Conservation (phyloP, 37 sponge, comb jelly and placozoan genomes). For the Agelas oroides region DNA sequence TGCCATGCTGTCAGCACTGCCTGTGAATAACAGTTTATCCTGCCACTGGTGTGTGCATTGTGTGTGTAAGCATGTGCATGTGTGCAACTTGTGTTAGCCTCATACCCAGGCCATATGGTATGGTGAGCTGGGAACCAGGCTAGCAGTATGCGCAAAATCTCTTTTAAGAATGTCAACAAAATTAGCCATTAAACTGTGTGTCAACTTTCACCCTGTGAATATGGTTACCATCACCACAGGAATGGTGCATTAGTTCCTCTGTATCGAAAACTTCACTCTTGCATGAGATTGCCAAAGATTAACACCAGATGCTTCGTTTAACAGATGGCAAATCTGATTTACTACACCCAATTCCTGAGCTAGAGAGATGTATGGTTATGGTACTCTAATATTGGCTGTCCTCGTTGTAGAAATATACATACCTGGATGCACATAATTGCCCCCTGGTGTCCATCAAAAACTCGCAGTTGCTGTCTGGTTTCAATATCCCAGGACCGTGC, state of each 20-base stretch:
- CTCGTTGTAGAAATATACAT: background rate
- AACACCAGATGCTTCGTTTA: too few relatives aligned
- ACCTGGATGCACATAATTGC: constrained; percentile 61
- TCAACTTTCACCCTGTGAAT: background rate
- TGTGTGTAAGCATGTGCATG: constrained; percentile 43
- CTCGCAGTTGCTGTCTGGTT: constrained; percentile 52
- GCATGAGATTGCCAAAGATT: too few relatives aligned
- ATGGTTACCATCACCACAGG: too few relatives aligned
- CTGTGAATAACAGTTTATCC: constrained; percentile 42
- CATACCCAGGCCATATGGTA: too few relatives aligned
- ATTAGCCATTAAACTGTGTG: background rate
- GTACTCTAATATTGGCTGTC: too few relatives aligned
- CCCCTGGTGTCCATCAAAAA: constrained; percentile 69
- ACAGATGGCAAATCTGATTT: background rate
- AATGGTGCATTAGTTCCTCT: too few relatives aligned
- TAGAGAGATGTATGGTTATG: background rate
- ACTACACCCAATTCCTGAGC: background rate
- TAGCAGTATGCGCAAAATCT: background rate
- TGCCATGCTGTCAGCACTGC: constrained; percentile 59
- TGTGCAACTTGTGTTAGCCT: constrained; percentile 31
- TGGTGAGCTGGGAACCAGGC: too few relatives aligned
- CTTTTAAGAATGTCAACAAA: too few relatives aligned
- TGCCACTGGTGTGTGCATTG: background rate
- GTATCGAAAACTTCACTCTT: too few relatives aligned
- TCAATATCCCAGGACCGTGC: constrained; percentile 67